These are phyloP conservation scores for Jordanella pulchra DNA, from an alignment of 2,797 vertebrate species.

Conservation along the genomic window DNA sequence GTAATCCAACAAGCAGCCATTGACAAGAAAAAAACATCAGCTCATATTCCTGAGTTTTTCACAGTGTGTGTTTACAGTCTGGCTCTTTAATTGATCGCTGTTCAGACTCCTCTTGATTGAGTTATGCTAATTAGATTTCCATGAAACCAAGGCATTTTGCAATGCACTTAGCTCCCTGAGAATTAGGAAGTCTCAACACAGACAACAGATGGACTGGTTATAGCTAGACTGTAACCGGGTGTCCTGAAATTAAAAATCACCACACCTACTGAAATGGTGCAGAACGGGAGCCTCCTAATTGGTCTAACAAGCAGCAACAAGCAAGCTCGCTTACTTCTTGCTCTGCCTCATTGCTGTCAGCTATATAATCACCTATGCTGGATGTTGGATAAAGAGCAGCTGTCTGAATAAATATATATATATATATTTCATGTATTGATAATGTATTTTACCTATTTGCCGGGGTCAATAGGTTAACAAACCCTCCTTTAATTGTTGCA, in stretches of 20 bases:
- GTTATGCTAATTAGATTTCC: conserved; percentile 45
- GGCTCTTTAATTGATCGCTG: conserved; percentile 37
- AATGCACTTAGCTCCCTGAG: conserved; percentile 12
- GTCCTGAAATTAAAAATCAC: conserved; percentile 34
- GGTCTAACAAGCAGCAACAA: conserved; percentile 41
- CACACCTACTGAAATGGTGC: conserved; percentile 4
- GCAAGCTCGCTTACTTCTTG: conserved; percentile 32
- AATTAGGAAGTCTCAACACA: conserved; percentile 23
- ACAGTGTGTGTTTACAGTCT: conserved; percentile 28
- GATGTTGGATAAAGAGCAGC: neutral
- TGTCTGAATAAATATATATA: neutral
- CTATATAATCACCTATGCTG: neutral
- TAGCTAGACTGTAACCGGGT: conserved; percentile 11
- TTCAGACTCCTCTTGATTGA: conserved; percentile 44
- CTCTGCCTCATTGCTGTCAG: conserved; percentile 28
- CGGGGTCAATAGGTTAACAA: too few relatives aligned
- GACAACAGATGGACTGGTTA: conserved; percentile 31
- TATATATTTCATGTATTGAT: too few relatives aligned
- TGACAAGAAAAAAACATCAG: conserved; percentile 10
- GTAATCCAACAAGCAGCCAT: conserved; percentile 24
- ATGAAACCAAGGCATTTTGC: conserved; percentile 39
- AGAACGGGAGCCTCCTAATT: conserved; percentile 34
- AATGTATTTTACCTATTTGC: too few relatives aligned
- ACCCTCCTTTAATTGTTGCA: too few relatives aligned
- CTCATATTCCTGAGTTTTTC: conserved; percentile 35